Evolutionary conservation across 2,888 invertebrate genomes (phyloP).

Genomic region (Ophraella communa): DNA sequence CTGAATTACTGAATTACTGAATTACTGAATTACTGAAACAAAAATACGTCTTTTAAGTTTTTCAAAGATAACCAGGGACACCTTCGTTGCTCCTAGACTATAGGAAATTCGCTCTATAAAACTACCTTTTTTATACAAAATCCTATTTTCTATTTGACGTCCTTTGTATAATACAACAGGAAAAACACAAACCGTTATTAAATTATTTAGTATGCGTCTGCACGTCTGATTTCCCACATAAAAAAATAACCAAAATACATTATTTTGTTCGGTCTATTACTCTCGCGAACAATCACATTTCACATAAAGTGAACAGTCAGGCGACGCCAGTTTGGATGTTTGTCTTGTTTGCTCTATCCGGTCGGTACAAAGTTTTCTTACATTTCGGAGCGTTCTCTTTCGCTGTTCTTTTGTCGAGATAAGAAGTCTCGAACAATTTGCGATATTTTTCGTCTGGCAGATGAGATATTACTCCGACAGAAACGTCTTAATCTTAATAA

Average conservation of each 20-base stretch:
- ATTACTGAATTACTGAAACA: no score
- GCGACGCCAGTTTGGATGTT: slow-evolving; percentile 52
- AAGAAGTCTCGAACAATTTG: slow-evolving; percentile 50
- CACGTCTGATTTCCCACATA: slow-evolving; percentile 14
- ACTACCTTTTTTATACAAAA: neutral
- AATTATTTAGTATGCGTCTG: slow-evolving; percentile 17
- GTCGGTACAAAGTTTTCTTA: slow-evolving; percentile 49
- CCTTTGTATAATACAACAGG: neutral
- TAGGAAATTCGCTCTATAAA: neutral
- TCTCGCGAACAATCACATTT: slow-evolving; percentile 37
- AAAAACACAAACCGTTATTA: slow-evolving; percentile 4
- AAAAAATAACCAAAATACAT: slow-evolving; percentile 20
- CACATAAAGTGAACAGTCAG: slow-evolving; percentile 46
- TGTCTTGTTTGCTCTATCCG: slow-evolving; percentile 53
- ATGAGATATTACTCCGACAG: slow-evolving; percentile 12
- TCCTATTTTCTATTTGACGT: neutral
- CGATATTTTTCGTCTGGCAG: slow-evolving; percentile 16
- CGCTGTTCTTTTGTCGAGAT: slow-evolving; percentile 49
- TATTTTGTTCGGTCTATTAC: slow-evolving; percentile 29
- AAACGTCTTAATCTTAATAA: neutral
- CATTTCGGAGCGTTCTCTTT: slow-evolving; percentile 46
- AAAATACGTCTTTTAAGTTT: no score
- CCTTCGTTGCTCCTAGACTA: no score
- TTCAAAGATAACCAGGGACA: no score
- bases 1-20: no score